These are phyloP conservation scores for Drosophila mojavensis DNA, from an alignment of 1,140 invertebrate species.

Conservation along the genomic window DNA sequence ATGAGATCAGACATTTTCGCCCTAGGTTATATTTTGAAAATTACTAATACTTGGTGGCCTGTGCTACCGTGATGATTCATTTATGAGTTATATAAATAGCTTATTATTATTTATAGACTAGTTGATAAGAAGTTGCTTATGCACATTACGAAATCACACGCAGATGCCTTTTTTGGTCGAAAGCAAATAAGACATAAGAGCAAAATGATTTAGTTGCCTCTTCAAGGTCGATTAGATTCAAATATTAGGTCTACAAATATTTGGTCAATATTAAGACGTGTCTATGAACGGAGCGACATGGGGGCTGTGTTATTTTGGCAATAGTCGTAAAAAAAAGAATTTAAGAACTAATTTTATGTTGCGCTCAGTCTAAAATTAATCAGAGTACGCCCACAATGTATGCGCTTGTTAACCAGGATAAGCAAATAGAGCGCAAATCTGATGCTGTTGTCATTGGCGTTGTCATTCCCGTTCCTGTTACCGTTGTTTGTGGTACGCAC, in stretches of 20 bases:
- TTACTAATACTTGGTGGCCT: no score
- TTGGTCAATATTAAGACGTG: background rate
- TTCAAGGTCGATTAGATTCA: background rate
- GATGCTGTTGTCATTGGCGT: slow-evolving; percentile 15
- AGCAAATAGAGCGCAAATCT: slow-evolving; percentile 41
- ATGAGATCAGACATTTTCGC: no score
- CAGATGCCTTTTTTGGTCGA: no score
- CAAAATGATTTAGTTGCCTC: slow-evolving; percentile 27
- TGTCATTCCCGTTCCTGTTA: background rate
- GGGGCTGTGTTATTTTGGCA: slow-evolving; percentile 19
- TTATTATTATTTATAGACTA: slow-evolving; percentile 7
- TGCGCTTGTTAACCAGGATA: slow-evolving; percentile 5
- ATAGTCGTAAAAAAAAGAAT: slow-evolving; percentile 36
- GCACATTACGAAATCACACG: no score
- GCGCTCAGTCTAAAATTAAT: slow-evolving; percentile 62
- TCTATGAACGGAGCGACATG: slow-evolving; percentile 29
- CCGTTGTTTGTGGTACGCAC: slow-evolving; percentile 38
- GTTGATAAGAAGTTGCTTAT: no score
- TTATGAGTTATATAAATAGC: background rate
- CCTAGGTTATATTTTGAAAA: no score
- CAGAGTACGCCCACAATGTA: slow-evolving; percentile 3
- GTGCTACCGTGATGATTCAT: background rate
- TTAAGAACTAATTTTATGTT: slow-evolving; percentile 45
- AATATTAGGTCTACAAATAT: slow-evolving; percentile 34
- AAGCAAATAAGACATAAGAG: background rate